phyloP scores from a whole-genome alignment of 1,140 invertebrate species.

The Coenobita brevimanus region DNA sequence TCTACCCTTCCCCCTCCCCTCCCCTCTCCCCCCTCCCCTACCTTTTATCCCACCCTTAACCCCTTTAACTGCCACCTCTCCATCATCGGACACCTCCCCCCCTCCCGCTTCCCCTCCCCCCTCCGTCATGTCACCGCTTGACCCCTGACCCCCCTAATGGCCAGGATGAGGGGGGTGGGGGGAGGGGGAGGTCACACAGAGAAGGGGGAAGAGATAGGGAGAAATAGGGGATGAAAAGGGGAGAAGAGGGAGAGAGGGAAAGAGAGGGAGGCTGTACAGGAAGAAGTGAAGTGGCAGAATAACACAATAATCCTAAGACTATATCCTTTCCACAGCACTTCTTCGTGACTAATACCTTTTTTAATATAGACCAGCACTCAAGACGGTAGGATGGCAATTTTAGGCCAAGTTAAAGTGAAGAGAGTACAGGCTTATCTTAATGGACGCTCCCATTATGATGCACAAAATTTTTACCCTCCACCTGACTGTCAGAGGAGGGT shows the following conservation, averaged over 20 bases:
- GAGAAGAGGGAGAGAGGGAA: conserved; percentile 9
- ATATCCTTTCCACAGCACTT: too few relatives aligned
- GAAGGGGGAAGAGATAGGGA: conserved; percentile 13
- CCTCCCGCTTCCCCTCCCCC: neutral
- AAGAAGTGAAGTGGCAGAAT: too few relatives aligned
- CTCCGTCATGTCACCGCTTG: conserved; percentile 35
- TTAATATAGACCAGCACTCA: too few relatives aligned
- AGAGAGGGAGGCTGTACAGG: neutral
- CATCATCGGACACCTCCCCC: neutral
- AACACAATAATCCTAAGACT: too few relatives aligned
- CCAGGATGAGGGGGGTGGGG: neutral
- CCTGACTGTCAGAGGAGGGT: too few relatives aligned
- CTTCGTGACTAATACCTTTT: too few relatives aligned
- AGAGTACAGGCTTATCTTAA: too few relatives aligned
- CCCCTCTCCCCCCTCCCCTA: neutral
- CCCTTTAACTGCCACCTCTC: neutral
- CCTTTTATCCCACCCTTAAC: neutral
- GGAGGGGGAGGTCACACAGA: neutral
- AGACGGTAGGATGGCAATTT: too few relatives aligned
- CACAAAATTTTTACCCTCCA: too few relatives aligned
- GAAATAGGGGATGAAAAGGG: conserved; percentile 6
- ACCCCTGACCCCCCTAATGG: conserved; percentile 20
- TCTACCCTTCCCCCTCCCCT: neutral
- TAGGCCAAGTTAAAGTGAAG: too few relatives aligned
- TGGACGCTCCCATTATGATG: too few relatives aligned